Conservation (phyloP, 2,888 invertebrate genomes). For the Panzeria rudis region DNA sequence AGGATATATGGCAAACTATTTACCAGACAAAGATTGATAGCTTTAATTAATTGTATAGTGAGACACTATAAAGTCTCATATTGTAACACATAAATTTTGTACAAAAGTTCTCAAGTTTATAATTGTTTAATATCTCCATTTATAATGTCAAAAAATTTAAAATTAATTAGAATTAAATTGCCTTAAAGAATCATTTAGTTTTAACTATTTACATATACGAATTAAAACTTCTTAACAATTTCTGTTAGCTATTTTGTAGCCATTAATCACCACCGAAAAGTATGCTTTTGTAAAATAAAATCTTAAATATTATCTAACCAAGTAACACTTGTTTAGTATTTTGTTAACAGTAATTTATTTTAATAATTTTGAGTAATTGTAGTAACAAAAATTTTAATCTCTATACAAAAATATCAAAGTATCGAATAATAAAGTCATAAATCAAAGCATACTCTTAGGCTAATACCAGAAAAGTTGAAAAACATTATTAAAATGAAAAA, state of each 20-base stretch:
- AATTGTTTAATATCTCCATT: too few species aligned
- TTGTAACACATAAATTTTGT: too few species aligned
- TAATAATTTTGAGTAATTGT: conserved; percentile 80
- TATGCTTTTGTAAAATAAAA: conserved; percentile 55
- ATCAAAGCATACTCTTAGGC: conserved; percentile 80
- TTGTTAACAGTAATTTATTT: conserved; percentile 67
- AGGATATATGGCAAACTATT: too few species aligned
- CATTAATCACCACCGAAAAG: conserved; percentile 77
- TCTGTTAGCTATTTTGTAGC: conserved; percentile 16
- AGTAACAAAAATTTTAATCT: conserved; percentile 55
- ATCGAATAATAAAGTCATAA: conserved; percentile 77
- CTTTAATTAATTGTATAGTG: too few species aligned
- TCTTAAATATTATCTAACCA: conserved; percentile 43
- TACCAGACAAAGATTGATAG: too few species aligned
- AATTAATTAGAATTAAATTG: background rate
- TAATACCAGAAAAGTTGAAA: conserved; percentile 71
- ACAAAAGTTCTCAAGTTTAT: too few species aligned
- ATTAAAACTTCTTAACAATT: background rate
- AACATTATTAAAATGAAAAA: conserved; percentile 59
- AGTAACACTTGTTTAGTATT: conserved; percentile 32
- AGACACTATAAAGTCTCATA: too few species aligned
- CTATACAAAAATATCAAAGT: conserved; percentile 36
- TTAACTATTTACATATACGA: background rate
- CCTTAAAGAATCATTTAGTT: background rate
- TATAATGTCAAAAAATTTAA: background rate